Conservation (phyloP, 53 echinoderm and acorn worm species). For the Echinometra lucunter region DNA sequence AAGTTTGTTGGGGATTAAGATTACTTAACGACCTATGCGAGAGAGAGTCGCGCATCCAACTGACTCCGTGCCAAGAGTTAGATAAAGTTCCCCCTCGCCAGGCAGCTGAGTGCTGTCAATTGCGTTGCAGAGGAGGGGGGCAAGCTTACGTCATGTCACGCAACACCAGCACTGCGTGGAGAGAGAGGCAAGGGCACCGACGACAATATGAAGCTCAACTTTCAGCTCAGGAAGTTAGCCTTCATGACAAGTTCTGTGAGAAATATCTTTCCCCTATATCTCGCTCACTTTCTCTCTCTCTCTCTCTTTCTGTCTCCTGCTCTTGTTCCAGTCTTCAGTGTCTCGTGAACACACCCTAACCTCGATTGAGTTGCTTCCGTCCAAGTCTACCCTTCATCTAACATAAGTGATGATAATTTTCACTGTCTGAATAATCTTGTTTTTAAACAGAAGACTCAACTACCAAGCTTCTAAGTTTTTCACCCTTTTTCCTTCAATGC, state of each 20-base stretch:
- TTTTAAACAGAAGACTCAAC: neutral
- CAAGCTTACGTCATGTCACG: conserved; percentile 50
- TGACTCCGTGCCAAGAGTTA: conserved; percentile 31
- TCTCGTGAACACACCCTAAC: neutral
- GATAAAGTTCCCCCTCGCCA: neutral
- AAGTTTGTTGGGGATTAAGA: conserved; percentile 8
- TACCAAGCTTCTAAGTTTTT: neutral
- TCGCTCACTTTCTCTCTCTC: neutral
- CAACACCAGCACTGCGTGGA: conserved; percentile 2
- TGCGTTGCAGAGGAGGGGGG: conserved; percentile 32
- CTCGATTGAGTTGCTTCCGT: neutral
- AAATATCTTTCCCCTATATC: neutral
- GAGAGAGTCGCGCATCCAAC: conserved; percentile 15
- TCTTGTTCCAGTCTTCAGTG: neutral
- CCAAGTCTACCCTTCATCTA: neutral
- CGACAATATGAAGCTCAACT: neutral
- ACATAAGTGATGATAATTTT: neutral
- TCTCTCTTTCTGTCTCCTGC: neutral
- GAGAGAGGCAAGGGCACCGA: conserved; percentile 41
- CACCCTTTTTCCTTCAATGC: neutral
- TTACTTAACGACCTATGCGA: conserved; percentile 17
- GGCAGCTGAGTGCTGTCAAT: neutral
- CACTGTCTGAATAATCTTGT: neutral
- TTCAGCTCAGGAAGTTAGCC: conserved; percentile 42
- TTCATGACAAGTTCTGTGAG: neutral